Percentiles rank a stretch among this genome's conserved stretches.
These are phyloP conservation scores for Cephus pulcher DNA, from an alignment of 2,888 invertebrate species.

Conservation along the genomic window DNA sequence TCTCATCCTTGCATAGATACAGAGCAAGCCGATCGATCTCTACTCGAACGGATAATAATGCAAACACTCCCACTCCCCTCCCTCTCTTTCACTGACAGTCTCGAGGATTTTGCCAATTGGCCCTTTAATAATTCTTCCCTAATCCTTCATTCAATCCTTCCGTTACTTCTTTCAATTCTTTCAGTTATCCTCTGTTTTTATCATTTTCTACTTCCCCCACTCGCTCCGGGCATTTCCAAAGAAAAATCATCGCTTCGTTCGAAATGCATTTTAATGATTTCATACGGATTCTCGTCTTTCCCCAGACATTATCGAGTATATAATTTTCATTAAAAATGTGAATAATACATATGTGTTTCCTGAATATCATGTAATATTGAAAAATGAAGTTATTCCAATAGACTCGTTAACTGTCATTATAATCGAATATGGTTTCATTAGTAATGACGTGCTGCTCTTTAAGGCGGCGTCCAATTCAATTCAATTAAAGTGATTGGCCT, in stretches of 20 bases:
- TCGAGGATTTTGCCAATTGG: slow-evolving; percentile 3
- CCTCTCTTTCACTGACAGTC: not conserved
- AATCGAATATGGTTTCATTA: not conserved
- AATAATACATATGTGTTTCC: not conserved
- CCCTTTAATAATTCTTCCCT: not conserved
- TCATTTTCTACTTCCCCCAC: not conserved
- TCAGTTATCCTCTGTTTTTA: not conserved
- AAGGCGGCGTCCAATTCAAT: not conserved
- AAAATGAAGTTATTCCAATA: not conserved
- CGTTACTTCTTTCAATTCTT: not conserved
- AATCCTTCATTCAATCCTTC: not conserved
- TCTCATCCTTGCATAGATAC: not conserved
- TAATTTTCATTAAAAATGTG: not conserved
- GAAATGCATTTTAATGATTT: not conserved
- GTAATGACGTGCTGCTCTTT: not conserved
- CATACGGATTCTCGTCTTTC: not conserved
- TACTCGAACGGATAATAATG: not conserved
- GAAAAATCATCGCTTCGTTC: not conserved
- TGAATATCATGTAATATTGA: not conserved
- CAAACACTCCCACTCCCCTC: not conserved
- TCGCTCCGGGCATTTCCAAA: not conserved
- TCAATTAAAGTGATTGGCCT: not conserved
- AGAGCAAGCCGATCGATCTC: slow-evolving; percentile 5
- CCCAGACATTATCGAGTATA: not conserved
- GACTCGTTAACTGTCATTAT: not conserved